Evolutionary conservation across 1,140 invertebrate species (phyloP).

Genomic region (Psix sp.): DNA sequence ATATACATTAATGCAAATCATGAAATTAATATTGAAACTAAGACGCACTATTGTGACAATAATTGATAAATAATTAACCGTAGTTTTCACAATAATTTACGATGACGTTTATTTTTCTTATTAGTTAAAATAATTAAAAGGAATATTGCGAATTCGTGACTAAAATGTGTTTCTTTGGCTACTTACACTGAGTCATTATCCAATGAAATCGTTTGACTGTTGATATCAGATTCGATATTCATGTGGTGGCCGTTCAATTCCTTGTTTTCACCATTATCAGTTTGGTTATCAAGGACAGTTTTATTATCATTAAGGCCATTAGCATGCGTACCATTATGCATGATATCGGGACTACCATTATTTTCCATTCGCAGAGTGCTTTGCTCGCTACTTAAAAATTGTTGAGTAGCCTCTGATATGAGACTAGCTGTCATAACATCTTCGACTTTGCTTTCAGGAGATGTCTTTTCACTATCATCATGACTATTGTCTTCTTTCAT

Average conservation of each 20-base stretch:
- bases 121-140: conserved; percentile 25
- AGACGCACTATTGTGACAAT: too few relatives aligned
- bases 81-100: too few relatives aligned
- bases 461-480: conserved; percentile 68
- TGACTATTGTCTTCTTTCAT: conserved; percentile 71
- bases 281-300: conserved; percentile 72
- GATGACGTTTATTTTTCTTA: conserved; percentile 29
- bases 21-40: too few relatives aligned
- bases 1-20: too few relatives aligned
- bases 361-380: conserved; percentile 66
- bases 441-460: conserved; percentile 66
- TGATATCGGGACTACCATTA: conserved; percentile 64
- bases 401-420: conserved; percentile 74
- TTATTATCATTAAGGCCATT: conserved; percentile 74
- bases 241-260: conserved; percentile 74
- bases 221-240: conserved; percentile 69
- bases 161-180: conserved; percentile 60
- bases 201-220: conserved; percentile 72
- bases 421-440: conserved; percentile 74
- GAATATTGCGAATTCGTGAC: conserved; percentile 39
- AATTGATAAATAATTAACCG: too few relatives aligned
- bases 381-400: conserved; percentile 72
- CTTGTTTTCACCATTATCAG: conserved; percentile 67
- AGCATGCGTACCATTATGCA: conserved; percentile 73
- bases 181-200: conserved; percentile 77